Evolutionary conservation across 2,113 vertebrate species (phyloP).

Genomic region (Odontesthes bonariensis): DNA sequence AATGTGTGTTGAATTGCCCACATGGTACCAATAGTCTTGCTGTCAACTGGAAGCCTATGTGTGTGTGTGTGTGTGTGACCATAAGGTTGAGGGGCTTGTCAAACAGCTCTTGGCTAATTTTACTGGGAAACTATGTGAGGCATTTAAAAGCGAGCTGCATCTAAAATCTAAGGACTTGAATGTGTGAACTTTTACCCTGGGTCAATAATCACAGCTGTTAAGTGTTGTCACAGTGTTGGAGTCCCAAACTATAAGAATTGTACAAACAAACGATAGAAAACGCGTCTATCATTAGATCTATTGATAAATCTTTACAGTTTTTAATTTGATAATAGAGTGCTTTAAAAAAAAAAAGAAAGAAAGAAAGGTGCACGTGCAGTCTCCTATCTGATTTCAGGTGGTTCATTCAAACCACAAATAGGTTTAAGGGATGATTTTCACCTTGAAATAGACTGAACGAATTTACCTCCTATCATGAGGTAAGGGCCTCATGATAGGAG

Average conservation of each 20-base stretch:
- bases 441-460: conserved; percentile 3
- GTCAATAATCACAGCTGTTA: conserved; percentile 20
- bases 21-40: not conserved
- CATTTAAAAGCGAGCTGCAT: conserved; percentile 17
- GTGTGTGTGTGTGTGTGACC: not conserved
- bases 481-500: not conserved
- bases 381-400: not conserved
- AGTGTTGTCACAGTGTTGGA: not conserved
- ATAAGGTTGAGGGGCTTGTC: conserved; percentile 3
- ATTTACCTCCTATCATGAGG: too few relatives aligned
- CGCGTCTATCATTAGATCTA: not conserved
- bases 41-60: not conserved
- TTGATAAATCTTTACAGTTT: not conserved
- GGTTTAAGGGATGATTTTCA: not conserved
- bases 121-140: conserved; percentile 9
- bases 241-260: not conserved
- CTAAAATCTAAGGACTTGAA: conserved; percentile 14
- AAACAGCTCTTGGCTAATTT: not conserved
- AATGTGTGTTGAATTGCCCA: not conserved
- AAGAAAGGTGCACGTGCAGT: not conserved
- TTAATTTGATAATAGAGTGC: too few relatives aligned
- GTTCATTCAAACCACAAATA: not conserved
- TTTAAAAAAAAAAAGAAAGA: not conserved
- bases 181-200: conserved; percentile 5
- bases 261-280: not conserved